Percentiles rank a stretch among this genome's conserved stretches.
Conservation (phyloP, 2,113 vertebrate genomes). For the Phalacrocorax pelagicus region DNA sequence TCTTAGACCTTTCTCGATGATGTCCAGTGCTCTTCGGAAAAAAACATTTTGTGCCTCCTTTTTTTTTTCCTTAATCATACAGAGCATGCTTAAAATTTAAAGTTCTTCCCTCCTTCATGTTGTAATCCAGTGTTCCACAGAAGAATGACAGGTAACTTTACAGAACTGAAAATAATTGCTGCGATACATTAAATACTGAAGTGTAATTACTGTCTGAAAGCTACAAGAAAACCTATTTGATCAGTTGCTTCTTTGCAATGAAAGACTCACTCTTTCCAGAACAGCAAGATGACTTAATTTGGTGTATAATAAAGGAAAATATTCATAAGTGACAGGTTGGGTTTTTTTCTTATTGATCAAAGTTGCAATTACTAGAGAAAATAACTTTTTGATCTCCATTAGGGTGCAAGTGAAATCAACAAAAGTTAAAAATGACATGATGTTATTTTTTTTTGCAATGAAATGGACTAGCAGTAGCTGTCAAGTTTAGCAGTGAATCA, state of each 20-base stretch:
- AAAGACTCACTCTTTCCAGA: background rate
- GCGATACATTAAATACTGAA: background rate
- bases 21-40: background rate
- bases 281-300: background rate
- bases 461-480: no score
- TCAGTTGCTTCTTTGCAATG: background rate
- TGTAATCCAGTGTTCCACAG: background rate
- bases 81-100: background rate
- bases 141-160: background rate
- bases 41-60: background rate
- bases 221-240: background rate
- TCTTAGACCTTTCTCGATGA: background rate
- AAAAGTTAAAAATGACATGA: background rate
- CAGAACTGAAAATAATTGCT: background rate
- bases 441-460: no score
- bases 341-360: background rate
- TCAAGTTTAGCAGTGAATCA: no score
- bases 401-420: background rate
- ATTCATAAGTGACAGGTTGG: background rate
- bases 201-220: background rate
- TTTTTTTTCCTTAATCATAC: background rate
- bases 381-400: slow-evolving; percentile 2
- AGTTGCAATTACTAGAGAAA: background rate
- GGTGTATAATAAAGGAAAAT: background rate
- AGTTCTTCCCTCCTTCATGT: background rate